Evolutionary conservation across 2,888 invertebrate genomes (phyloP).

Genomic region (Drosophila diplacantha): DNA sequence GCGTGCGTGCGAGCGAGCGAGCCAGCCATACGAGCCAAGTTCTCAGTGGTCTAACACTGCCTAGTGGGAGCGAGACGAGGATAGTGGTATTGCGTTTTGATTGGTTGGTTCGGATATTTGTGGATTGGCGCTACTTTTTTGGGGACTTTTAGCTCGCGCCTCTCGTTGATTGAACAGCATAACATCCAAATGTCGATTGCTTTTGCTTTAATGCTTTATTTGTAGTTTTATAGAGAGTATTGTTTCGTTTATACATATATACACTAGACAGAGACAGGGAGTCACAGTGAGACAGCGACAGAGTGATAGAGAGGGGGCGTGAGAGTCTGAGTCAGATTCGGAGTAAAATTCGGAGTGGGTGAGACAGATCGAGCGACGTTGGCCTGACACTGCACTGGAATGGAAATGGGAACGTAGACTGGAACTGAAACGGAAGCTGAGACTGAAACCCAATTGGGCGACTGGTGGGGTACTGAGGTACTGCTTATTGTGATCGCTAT

Average conservation of each 20-base stretch:
- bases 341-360: constrained; percentile 12
- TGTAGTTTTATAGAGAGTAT: constrained; percentile 40
- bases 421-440: constrained; percentile 34
- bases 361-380: constrained; percentile 25
- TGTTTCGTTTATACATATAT: constrained; percentile 41
- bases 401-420: constrained; percentile 48
- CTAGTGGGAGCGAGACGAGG: constrained; percentile 34
- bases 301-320: constrained; percentile 8
- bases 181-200: constrained; percentile 77
- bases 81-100: constrained; percentile 26
- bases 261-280: constrained; percentile 27
- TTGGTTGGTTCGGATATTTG: constrained; percentile 21
- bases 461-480: constrained; percentile 73
- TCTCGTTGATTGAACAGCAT: constrained; percentile 74
- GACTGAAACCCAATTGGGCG: constrained; percentile 24
- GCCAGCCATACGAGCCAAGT: constrained; percentile 43
- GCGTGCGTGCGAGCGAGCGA: constrained; percentile 52
- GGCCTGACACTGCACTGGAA: constrained; percentile 27
- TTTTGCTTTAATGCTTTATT: constrained; percentile 45
- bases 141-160: constrained; percentile 23
- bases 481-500: constrained; percentile 69
- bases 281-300: constrained; percentile 18
- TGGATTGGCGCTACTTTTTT: constrained; percentile 24
- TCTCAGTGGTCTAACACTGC: constrained; percentile 24
- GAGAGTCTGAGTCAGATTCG: constrained; percentile 6